Base-by-base conservation (phyloP, 2,888 invertebrate genomes). In the Cephus nigrinus region DNA sequence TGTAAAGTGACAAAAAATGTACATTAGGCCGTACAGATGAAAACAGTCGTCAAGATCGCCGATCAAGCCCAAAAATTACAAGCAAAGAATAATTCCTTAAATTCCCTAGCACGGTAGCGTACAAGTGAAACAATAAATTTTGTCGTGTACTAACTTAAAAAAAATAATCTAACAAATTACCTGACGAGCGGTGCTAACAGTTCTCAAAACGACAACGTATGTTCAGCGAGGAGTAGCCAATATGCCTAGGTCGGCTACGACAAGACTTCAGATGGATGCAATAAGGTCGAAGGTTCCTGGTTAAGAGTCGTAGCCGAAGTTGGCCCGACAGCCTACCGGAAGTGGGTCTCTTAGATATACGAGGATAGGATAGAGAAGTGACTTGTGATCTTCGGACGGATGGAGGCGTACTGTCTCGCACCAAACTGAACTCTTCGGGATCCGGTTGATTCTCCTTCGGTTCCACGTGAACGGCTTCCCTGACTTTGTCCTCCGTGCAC, bases 101-200 rank as follows among this genome's bases (percentile, higher is more conserved):
- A 40, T 40, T 40, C 40, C 15, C 36, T 3, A 12, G 12, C 12
- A 12, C 36, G 36, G 4, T 4, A 12, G 1, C 36, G 36, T 4
- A 15, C 4, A 36, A 12, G 11, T 12, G 12, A 4, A 12, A 12
- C 0, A 4, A 36, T 1, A 36, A 12, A 12, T 4, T 12, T 4
- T 4, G 1, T 0, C 40, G 15, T 3, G 12, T 15, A 15, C 1
- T 1, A 40, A 40, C 4, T 15, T 40, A 1, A 4, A 15, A 11
- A 30, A 69, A n/a, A 2, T 3, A 35, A 35, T 1, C 31, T 3
- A 12, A 12, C n/a, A 1, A 0, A 9, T 71, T 86, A 88, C 91
- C 91, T 90, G 89, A 87, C 90, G 90, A 91, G 88, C 87, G 91
- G 90, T 91, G 91, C 91, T 91, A 91, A 91, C 91, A 91, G 86